Evolutionary conservation across 1,140 invertebrate species (phyloP).

Genomic region (silkworm (Bombyx mori)): ASM3026992v2 NC_085127.1:4820501-4821000

Average conservation of each 20-base stretch:
- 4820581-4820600: constrained; percentile 60
- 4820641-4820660: constrained; percentile 33
- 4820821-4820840: constrained; percentile 52
- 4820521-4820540: constrained; percentile 59
- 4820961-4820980: constrained; percentile 47
- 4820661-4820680: constrained; percentile 51
- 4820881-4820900: constrained; percentile 16
- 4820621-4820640: constrained; percentile 49
- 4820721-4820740: constrained; percentile 39
- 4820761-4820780: constrained; percentile 57
- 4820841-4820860: constrained; percentile 45
- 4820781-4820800: constrained; percentile 62
- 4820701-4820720: constrained; percentile 26
- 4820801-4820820: constrained; percentile 58
- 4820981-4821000: constrained; percentile 49
- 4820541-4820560: constrained; percentile 39
- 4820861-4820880: constrained; percentile 20
- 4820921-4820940: constrained; percentile 39
- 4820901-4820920: constrained; percentile 9
- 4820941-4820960: constrained; percentile 42
- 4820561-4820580: constrained; percentile 52
- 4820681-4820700: constrained; percentile 21
- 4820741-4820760: constrained; percentile 44
- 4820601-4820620: constrained; percentile 62
- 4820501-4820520: constrained; percentile 44